These are phyloP conservation scores for Distichodus sexfasciatus DNA, from an alignment of 2,797 vertebrate species.

Conservation along the genomic window DNA sequence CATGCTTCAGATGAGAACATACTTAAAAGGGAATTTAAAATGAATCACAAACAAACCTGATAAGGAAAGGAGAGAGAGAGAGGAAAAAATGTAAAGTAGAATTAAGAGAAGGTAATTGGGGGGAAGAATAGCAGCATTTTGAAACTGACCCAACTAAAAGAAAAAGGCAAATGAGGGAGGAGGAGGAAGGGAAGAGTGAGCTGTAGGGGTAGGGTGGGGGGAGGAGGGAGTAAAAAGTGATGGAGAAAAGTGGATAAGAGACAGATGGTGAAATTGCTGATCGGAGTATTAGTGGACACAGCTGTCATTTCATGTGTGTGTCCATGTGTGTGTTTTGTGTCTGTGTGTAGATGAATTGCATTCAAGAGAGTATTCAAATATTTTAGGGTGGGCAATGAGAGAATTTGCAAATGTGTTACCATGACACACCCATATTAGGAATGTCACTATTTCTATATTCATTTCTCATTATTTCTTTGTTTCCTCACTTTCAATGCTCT, in stretches of 20 bases:
- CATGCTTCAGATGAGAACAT: too few species aligned
- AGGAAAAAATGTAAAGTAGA: background rate
- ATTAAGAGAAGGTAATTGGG: background rate
- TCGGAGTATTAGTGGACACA: slow-evolving; percentile 70
- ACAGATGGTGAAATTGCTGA: slow-evolving; percentile 71
- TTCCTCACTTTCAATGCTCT: too few species aligned
- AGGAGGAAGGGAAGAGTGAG: background rate
- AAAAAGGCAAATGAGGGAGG: slow-evolving; percentile 1
- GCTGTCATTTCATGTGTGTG: slow-evolving; percentile 64
- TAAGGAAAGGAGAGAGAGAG: background rate
- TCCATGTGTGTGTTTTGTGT: slow-evolving; percentile 28
- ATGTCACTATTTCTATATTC: background rate
- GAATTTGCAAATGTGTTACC: background rate
- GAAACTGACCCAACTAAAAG: slow-evolving; percentile 4
- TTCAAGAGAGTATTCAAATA: too few species aligned
- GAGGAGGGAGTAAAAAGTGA: slow-evolving; percentile 14
- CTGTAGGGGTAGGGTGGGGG: background rate
- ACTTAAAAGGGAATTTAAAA: background rate
- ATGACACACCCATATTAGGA: background rate
- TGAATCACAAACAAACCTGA: background rate
- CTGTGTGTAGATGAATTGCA: background rate
- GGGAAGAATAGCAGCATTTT: background rate
- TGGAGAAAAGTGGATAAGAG: slow-evolving; percentile 41
- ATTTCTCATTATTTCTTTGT: background rate
- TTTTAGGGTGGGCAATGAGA: too few species aligned